These are phyloP conservation scores for Aplodontia rufa DNA, from an alignment of 2,113 vertebrate species.

Conservation along the genomic window DNA sequence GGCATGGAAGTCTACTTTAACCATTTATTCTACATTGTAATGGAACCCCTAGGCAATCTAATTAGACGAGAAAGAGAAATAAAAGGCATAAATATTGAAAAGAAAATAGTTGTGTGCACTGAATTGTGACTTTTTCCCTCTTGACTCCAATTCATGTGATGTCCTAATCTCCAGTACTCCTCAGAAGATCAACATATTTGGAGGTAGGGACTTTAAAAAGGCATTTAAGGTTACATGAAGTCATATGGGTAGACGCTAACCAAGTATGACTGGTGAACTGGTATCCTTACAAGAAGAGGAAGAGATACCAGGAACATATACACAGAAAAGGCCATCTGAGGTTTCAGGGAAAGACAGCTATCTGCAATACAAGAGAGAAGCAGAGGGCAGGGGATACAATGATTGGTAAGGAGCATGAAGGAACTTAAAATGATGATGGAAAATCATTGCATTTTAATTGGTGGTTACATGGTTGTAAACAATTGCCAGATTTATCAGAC, in stretches of 20 bases:
- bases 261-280: not conserved
- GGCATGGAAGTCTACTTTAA: not conserved
- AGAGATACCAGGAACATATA: not conserved
- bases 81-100: not conserved
- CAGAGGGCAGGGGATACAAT: not conserved
- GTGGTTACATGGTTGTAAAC: not conserved
- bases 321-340: not conserved
- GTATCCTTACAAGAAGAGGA: not conserved
- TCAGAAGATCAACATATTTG: not conserved
- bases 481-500: slow-evolving; percentile 10
- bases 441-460: not conserved
- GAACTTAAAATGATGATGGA: not conserved
- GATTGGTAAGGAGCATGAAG: not conserved
- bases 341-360: not conserved
- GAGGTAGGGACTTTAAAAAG: not conserved
- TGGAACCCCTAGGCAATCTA: not conserved
- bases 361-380: not conserved
- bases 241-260: not conserved
- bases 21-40: slow-evolving; percentile 16
- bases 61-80: not conserved
- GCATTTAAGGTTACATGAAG: not conserved
- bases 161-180: not conserved
- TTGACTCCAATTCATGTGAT: not conserved
- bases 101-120: not conserved
- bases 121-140: not conserved